These are phyloP conservation scores for Agonum fuliginosum DNA, from an alignment of 2,888 invertebrate species.

Conservation along the genomic window DNA sequence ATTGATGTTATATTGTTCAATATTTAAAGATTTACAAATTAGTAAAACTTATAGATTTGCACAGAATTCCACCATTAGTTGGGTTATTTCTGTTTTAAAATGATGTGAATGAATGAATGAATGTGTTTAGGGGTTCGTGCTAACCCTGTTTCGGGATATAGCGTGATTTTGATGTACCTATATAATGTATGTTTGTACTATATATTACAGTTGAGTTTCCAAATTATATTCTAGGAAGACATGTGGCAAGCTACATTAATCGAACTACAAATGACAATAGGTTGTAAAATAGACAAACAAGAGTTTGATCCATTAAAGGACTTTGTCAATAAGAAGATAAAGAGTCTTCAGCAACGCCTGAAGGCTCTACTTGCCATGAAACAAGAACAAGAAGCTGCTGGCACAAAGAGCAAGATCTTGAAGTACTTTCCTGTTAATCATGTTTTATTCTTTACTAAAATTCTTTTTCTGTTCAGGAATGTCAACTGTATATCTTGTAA, in stretches of 20 bases:
- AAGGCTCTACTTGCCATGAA: constrained; percentile 77
- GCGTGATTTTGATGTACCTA: too few species aligned
- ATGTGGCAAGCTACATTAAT: constrained; percentile 80
- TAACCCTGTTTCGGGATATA: too few species aligned
- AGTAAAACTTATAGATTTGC: too few species aligned
- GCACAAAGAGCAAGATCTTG: constrained; percentile 80
- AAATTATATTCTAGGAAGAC: constrained; percentile 73
- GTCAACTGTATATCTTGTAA: constrained; percentile 87
- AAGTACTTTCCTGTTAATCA: constrained; percentile 70
- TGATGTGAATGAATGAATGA: too few species aligned
- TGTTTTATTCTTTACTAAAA: not conserved
- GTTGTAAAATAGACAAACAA: constrained; percentile 79
- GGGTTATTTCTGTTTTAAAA: too few species aligned
- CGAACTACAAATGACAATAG: constrained; percentile 81
- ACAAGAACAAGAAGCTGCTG: constrained; percentile 82
- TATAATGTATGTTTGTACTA: too few species aligned
- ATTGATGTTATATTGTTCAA: too few species aligned
- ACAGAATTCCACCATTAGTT: too few species aligned
- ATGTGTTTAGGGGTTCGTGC: too few species aligned
- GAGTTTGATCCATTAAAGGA: constrained; percentile 80
- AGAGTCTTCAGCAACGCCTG: constrained; percentile 78
- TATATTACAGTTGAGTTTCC: too few species aligned
- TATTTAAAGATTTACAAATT: too few species aligned
- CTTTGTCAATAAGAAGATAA: constrained; percentile 78
- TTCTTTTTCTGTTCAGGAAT: constrained; percentile 73